A percentile compares a stretch with the other conserved stretches of the same genome.
Evolutionary conservation across 2,797 vertebrate species (phyloP).

Genomic region (Paguma larvata): DNA sequence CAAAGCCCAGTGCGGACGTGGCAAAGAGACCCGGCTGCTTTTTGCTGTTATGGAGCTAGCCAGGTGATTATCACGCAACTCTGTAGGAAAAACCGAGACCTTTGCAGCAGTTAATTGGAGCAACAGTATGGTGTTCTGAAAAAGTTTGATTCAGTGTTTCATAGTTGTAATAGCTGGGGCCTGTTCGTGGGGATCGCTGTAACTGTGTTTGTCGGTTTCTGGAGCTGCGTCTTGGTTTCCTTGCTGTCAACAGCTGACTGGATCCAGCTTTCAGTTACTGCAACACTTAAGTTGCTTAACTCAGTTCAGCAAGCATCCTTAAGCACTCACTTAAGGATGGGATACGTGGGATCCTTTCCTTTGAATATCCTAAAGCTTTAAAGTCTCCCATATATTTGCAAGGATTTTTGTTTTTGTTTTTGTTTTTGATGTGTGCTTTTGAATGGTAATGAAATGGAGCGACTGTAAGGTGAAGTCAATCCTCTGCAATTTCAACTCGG

Average conservation of each 20-base stretch:
- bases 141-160: fast-evolving
- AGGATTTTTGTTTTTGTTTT: not conserved
- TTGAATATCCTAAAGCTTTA: not conserved
- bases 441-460: not conserved
- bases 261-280: not conserved
- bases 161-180: no score
- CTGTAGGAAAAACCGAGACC: not conserved
- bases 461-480: no score
- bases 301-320: not conserved
- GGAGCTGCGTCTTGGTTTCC: not conserved
- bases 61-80: fast-evolving
- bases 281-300: not conserved
- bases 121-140: fast-evolving
- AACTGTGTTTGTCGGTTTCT: not conserved
- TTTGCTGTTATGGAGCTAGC: not conserved
- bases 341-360: not conserved
- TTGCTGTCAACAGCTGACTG: not conserved
- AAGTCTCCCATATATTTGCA: not conserved
- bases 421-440: not conserved
- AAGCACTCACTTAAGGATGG: not conserved
- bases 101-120: not conserved
- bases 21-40: not conserved
- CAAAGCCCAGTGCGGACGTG: not conserved
- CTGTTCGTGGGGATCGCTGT: not conserved
- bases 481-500: not conserved